These are phyloP conservation scores for Drosophila murphyi DNA, from an alignment of 1,140 invertebrate genomes.

Conservation along the genomic window DNA sequence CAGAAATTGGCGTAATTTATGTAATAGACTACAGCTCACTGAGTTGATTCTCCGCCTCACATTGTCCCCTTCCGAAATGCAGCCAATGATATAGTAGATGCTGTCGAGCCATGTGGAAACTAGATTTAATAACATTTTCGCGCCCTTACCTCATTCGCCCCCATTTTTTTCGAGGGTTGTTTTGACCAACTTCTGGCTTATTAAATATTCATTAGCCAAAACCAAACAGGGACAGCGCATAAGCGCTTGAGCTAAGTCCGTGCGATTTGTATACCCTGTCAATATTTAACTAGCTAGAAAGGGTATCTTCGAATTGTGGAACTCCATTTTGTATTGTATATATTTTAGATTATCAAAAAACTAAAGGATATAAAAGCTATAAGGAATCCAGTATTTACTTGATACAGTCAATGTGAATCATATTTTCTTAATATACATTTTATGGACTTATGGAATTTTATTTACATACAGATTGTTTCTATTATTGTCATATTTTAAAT, in stretches of 20 bases:
- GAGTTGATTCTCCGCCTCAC: slow-evolving; percentile 24
- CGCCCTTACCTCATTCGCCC: slow-evolving; percentile 4
- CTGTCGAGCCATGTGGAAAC: slow-evolving; percentile 61
- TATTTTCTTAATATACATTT: too few relatives aligned
- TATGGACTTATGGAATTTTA: too few relatives aligned
- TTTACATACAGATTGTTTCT: too few relatives aligned
- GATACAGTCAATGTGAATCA: too few relatives aligned
- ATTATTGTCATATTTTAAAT: too few relatives aligned
- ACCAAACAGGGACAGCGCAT: slow-evolving; percentile 38
- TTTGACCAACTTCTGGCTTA: slow-evolving; percentile 49
- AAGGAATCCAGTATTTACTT: too few relatives aligned
- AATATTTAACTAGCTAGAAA: not conserved
- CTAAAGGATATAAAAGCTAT: too few relatives aligned
- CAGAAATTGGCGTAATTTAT: slow-evolving; percentile 75
- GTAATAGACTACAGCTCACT: slow-evolving; percentile 67
- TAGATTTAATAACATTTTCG: slow-evolving; percentile 76
- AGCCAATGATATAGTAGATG: slow-evolving; percentile 47
- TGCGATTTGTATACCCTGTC: slow-evolving; percentile 29
- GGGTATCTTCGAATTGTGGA: not conserved
- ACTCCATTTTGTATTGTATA: too few relatives aligned
- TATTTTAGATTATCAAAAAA: too few relatives aligned
- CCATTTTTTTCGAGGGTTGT: slow-evolving; percentile 28
- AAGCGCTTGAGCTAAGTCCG: slow-evolving; percentile 14
- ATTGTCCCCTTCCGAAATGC: slow-evolving; percentile 13
- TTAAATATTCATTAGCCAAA: slow-evolving; percentile 79